Percentiles rank a stretch among this genome's conserved stretches.
These are phyloP conservation scores for Himalopsyche kuldschensis DNA, from an alignment of 2,888 invertebrate genomes.

Conservation along the genomic window DNA sequence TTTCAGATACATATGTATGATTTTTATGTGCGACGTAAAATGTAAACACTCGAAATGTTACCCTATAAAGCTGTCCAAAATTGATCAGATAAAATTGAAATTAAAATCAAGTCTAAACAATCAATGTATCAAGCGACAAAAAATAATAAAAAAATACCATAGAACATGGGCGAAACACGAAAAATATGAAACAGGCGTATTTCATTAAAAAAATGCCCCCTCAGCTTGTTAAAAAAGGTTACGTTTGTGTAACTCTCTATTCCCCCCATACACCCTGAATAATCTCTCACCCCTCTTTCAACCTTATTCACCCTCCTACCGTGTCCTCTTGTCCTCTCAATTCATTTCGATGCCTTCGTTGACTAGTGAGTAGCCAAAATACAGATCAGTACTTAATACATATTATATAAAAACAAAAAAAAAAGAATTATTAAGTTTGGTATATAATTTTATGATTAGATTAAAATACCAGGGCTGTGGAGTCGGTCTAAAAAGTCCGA, in stretches of 20 bases:
- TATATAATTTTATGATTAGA: too few species aligned
- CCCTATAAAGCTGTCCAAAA: background rate
- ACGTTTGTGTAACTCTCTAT: background rate
- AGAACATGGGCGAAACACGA: background rate
- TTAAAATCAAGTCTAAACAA: background rate
- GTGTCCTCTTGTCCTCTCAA: background rate
- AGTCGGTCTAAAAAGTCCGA: too few species aligned
- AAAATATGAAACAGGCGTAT: background rate
- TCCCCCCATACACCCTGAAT: background rate
- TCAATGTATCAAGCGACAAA: background rate
- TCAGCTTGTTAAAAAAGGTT: constrained; percentile 1
- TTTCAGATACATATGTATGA: too few species aligned
- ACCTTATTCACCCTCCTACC: too few species aligned
- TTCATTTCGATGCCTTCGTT: background rate
- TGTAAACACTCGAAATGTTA: too few species aligned
- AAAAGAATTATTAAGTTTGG: too few species aligned
- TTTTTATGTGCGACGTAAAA: too few species aligned
- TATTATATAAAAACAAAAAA: too few species aligned
- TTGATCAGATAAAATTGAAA: background rate
- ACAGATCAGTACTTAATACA: background rate
- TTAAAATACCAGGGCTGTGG: too few species aligned
- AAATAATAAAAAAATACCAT: background rate
- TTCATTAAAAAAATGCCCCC: background rate
- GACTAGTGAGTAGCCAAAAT: background rate
- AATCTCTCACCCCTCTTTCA: background rate